A percentile compares a stretch with the other conserved stretches of the same genome.
phyloP scores from a whole-genome alignment of 2,888 invertebrate species.

The Drosophila birchii region DNA sequence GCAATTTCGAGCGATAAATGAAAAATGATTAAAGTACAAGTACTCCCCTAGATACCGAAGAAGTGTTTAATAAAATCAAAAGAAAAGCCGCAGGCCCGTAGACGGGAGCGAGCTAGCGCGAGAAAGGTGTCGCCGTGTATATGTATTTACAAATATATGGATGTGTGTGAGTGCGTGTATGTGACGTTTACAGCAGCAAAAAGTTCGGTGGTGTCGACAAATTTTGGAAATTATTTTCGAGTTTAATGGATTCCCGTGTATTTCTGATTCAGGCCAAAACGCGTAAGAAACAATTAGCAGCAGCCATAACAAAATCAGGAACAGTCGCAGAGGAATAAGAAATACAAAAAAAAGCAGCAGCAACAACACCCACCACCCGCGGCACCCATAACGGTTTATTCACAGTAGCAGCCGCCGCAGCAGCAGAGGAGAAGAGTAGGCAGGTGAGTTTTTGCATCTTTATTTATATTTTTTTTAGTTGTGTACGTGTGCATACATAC shows the following conservation, averaged over 20 bases:
- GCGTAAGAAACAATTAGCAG: slow-evolving; percentile 9
- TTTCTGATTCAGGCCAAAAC: slow-evolving; percentile 16
- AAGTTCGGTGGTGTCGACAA: slow-evolving; percentile 62
- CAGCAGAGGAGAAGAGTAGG: slow-evolving; percentile 17
- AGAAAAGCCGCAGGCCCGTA: slow-evolving; percentile 4
- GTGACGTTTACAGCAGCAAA: slow-evolving; percentile 72
- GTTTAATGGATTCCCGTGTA: slow-evolving; percentile 34
- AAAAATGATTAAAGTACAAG: slow-evolving; percentile 20
- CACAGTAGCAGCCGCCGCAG: slow-evolving; percentile 25
- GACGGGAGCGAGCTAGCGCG: slow-evolving; percentile 9
- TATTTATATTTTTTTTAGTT: slow-evolving; percentile 19
- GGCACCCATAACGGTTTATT: slow-evolving; percentile 36
- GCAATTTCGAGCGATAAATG: slow-evolving; percentile 34
- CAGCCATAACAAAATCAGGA: slow-evolving; percentile 20
- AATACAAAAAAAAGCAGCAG: background rate
- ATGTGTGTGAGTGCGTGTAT: slow-evolving; percentile 54
- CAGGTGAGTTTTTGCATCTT: slow-evolving; percentile 33
- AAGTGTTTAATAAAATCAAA: slow-evolving; percentile 11
- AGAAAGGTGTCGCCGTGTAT: slow-evolving; percentile 15
- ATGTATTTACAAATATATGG: slow-evolving; percentile 34
- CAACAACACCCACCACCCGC: slow-evolving; percentile 30
- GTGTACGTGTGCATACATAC: slow-evolving; percentile 29
- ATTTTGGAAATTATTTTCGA: slow-evolving; percentile 50
- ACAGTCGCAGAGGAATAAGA: slow-evolving; percentile 8
- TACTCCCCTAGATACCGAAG: slow-evolving; percentile 18